Evolutionary conservation across 2,888 invertebrate genomes (phyloP).

Genomic region (Melinaea marsaeus): DNA sequence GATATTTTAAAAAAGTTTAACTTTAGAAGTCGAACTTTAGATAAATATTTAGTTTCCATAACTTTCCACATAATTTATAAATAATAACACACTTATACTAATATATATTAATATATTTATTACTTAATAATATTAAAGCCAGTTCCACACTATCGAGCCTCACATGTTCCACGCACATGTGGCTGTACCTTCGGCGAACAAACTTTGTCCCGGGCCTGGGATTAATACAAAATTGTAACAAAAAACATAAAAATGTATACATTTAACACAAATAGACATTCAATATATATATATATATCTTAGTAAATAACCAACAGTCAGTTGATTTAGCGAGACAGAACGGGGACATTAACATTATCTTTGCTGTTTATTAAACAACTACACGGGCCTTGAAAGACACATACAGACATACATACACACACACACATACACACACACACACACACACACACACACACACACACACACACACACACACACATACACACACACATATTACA

Average conservation of each 20-base stretch:
- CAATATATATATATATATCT: not conserved
- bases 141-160: not conserved
- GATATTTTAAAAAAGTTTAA: too few relatives aligned
- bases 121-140: not conserved
- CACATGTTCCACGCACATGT: not conserved
- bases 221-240: not conserved
- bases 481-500: too few relatives aligned
- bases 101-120: not conserved
- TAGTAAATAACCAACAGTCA: not conserved
- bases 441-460: too few relatives aligned
- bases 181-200: conserved; percentile 3
- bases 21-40: too few relatives aligned
- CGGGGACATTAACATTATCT: not conserved
- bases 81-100: not conserved
- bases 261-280: not conserved
- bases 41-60: too few relatives aligned
- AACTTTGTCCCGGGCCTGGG: not conserved
- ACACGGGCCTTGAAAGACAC: not conserved
- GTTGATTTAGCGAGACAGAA: not conserved
- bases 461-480: too few relatives aligned
- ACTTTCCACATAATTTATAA: too few relatives aligned
- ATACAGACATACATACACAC: not conserved
- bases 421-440: too few relatives aligned
- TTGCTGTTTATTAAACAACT: not conserved
- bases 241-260: not conserved